Base-by-base conservation (phyloP, 64 coral and sea anemone genomes). In the Trachythela sp. region DNA sequence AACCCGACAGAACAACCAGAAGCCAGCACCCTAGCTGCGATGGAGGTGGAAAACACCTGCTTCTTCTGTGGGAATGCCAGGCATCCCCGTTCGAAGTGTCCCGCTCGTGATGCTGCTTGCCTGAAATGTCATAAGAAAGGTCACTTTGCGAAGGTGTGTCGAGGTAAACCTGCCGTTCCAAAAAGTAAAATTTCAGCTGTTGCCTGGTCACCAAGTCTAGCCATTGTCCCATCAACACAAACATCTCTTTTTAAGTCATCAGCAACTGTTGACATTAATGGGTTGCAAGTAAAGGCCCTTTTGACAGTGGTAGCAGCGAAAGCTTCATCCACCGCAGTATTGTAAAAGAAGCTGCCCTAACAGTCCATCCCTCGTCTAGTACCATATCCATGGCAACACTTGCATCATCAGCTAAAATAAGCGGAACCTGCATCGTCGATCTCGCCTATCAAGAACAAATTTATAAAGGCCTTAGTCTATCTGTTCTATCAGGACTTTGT, bases 241-340 rank as follows among this genome's bases (percentile, higher is more conserved):
- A 64, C 37, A 8, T 88, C 87, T 45, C 87, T 88, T 37, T 91
- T 37, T 75, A 91, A 91, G 83, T 91, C 89, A 54, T 85, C 31
- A 52, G 83, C 80, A 85, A 85, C 89, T 31, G 56, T 54, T 75
- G 49, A 36, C 30, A n/a, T 90, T 39, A 77, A 75, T 54, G 70
- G 76, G 15, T 84, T 90, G 72, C 17, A 90, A 90, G 75, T 90
- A 33, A 84, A 90, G 49, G 88, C 88, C 40, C 33, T 90, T 90
- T 90, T 84, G 88, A 90, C 48, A 90, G 72, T 58, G 24, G 54
- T 22, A 90, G 88, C 48, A 58, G 31, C 83, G 72, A 90, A 51
- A 90, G 88, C 50, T 90, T 90, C 48, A 90, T 90, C 39, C 88
- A 90, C 35, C 72, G 42, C 54, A 83, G 36, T 20, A 36, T 90